These are phyloP conservation scores for Scelioninae gen. 1 DNA, from an alignment of 2,888 invertebrate genomes.

Conservation along the genomic window DNA sequence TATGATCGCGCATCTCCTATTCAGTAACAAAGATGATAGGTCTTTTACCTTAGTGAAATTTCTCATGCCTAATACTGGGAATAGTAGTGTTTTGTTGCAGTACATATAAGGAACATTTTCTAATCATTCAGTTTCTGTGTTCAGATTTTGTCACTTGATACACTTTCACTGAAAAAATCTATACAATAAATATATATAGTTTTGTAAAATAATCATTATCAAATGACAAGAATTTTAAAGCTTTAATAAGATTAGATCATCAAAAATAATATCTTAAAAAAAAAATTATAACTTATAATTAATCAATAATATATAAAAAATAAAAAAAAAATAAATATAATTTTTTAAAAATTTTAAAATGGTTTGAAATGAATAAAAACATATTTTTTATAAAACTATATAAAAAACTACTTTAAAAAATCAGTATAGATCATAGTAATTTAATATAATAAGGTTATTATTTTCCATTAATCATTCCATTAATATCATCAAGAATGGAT, in stretches of 20 bases:
- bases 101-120: constrained; percentile 11
- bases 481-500: not conserved
- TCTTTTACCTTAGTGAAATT: constrained; percentile 22
- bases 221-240: no score
- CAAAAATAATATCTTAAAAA: no score
- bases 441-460: not conserved
- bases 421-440: no score
- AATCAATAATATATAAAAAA: no score
- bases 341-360: not conserved
- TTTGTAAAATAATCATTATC: no score
- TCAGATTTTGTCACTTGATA: not conserved
- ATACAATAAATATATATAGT: not conserved
- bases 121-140: constrained; percentile 14
- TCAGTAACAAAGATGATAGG: constrained; percentile 17
- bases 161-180: constrained; percentile 5
- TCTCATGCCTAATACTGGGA: constrained; percentile 5
- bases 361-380: no score
- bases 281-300: no score
- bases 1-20: constrained; percentile 21
- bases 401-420: no score
- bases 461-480: not conserved
- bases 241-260: no score
- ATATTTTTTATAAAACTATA: no score
- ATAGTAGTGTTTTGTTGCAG: constrained; percentile 4
- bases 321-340: not conserved